Conservation (phyloP, 2,888 invertebrate species). For the Rotaria sp. region DNA sequence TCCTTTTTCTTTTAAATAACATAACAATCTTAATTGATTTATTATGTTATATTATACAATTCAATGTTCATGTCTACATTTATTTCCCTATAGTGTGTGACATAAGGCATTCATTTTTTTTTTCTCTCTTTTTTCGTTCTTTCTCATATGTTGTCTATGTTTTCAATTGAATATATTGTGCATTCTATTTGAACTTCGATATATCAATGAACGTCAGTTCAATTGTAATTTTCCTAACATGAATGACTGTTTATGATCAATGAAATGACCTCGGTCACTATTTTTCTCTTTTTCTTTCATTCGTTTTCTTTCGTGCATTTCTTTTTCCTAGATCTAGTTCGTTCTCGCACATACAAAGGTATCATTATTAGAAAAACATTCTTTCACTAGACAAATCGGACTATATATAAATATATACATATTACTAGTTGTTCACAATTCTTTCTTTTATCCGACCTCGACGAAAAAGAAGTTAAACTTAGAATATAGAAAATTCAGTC, state of each 20-base stretch:
- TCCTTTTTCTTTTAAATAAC: too few relatives aligned
- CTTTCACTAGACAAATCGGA: not conserved
- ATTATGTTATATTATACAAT: not conserved
- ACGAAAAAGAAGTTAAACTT: not conserved
- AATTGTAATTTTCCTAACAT: not conserved
- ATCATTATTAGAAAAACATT: not conserved
- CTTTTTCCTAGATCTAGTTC: not conserved
- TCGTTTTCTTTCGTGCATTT: not conserved
- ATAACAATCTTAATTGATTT: not conserved
- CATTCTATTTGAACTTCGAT: not conserved
- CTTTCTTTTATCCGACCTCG: not conserved
- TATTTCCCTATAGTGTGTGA: not conserved
- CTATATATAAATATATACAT: not conserved
- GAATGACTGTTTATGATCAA: not conserved
- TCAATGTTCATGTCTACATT: not conserved
- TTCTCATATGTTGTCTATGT: not conserved
- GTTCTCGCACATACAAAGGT: not conserved
- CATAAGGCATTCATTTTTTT: too few relatives aligned
- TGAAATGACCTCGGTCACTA: not conserved
- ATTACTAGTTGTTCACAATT: not conserved
- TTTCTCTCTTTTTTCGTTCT: not conserved
- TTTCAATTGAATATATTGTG: not conserved
- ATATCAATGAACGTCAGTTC: not conserved
- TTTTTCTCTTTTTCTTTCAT: not conserved
- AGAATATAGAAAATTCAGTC: not conserved